Evolutionary conservation across 2,797 vertebrate genomes (phyloP).

Genomic region (Myioborus miniatus): DNA sequence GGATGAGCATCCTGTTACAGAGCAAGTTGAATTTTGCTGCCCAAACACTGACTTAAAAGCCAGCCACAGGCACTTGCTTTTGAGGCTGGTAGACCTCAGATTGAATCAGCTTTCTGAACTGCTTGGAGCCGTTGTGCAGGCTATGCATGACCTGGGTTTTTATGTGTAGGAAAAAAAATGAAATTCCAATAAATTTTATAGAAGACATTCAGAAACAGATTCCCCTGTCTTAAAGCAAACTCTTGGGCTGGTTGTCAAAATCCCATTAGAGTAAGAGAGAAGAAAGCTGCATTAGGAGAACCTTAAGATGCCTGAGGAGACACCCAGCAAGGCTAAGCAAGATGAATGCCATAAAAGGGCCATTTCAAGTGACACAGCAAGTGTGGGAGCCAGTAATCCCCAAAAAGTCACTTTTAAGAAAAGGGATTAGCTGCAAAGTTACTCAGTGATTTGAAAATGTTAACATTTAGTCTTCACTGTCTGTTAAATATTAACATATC

Average conservation of each 20-base stretch:
- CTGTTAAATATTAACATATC: conserved; percentile 37
- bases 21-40: neutral
- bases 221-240: neutral
- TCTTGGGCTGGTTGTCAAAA: neutral
- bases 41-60: neutral
- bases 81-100: neutral
- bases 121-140: neutral
- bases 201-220: neutral
- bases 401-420: neutral
- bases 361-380: neutral
- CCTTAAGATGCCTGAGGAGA: neutral
- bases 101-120: neutral
- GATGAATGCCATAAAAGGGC: neutral
- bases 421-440: neutral
- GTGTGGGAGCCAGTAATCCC: neutral
- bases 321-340: neutral
- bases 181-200: neutral
- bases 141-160: neutral
- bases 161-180: neutral
- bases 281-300: neutral
- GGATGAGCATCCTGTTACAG: neutral
- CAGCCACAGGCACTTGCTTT: neutral
- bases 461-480: conserved; percentile 17
- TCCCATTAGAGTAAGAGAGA: neutral
- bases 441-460: conserved; percentile 23